These are phyloP conservation scores for Drosophila bifasciata DNA, from an alignment of 1,140 invertebrate species.

Conservation along the genomic window DNA sequence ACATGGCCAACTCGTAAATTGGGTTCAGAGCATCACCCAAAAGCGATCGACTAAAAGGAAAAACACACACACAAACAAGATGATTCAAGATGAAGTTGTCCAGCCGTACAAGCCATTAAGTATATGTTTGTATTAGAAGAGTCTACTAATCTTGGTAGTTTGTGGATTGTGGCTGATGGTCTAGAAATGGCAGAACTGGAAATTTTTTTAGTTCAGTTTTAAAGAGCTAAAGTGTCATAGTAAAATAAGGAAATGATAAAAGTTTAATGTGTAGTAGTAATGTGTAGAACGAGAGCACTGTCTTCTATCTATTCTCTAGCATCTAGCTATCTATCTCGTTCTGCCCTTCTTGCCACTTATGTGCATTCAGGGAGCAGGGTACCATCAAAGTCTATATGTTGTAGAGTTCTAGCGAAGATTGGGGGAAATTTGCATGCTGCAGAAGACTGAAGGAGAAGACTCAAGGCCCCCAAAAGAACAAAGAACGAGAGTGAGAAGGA, in stretches of 20 bases:
- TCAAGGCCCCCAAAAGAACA: constrained; percentile 18
- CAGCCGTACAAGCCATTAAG: constrained; percentile 4
- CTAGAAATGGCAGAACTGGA: too few relatives aligned
- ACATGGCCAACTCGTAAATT: constrained; percentile 61
- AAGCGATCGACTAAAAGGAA: not conserved
- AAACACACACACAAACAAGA: constrained; percentile 9
- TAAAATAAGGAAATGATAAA: too few relatives aligned
- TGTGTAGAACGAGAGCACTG: too few relatives aligned
- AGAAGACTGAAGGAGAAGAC: constrained; percentile 26
- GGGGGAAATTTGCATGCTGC: constrained; percentile 62
- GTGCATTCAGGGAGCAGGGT: too few relatives aligned
- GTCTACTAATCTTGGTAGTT: not conserved
- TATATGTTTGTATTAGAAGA: constrained; percentile 17
- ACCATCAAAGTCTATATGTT: not conserved
- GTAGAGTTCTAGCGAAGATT: not conserved
- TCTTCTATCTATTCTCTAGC: too few relatives aligned
- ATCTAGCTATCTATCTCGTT: too few relatives aligned
- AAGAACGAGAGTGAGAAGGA: too few relatives aligned
- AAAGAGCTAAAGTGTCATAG: too few relatives aligned
- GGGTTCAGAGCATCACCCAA: not conserved
- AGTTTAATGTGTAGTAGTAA: too few relatives aligned
- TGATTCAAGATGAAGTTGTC: constrained; percentile 25
- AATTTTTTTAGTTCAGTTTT: too few relatives aligned
- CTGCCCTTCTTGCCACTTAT: too few relatives aligned
- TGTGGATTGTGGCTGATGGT: not conserved